A percentile compares a stretch with the other conserved stretches of the same genome.
These are phyloP conservation scores for Lissonota sp. DNA, from an alignment of 2,888 invertebrate species.

Conservation along the genomic window DNA sequence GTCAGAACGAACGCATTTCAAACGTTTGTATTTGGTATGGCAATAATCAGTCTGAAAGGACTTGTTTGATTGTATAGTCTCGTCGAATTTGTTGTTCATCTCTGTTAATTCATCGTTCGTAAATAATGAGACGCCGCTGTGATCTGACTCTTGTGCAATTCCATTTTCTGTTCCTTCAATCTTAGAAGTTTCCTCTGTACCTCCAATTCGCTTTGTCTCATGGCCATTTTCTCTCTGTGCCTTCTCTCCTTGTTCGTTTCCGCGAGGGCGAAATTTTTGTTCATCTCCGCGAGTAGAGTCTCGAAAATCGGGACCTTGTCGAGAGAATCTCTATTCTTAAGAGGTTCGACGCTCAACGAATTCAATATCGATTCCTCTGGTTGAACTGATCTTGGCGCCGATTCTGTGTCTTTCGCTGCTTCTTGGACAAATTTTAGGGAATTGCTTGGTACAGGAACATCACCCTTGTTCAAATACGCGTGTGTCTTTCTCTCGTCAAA, in stretches of 20 bases:
- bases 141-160: constrained; percentile 71
- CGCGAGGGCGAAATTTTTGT: constrained; percentile 67
- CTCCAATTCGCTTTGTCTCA: constrained; percentile 73
- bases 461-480: constrained; percentile 72
- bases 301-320: constrained; percentile 43
- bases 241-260: constrained; percentile 74
- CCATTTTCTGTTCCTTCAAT: constrained; percentile 75
- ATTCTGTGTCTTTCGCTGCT: not conserved
- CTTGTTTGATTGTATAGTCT: no score
- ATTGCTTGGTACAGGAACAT: constrained; percentile 65
- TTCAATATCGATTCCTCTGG: constrained; percentile 36
- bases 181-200: constrained; percentile 72
- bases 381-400: constrained; percentile 2
- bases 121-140: constrained; percentile 14
- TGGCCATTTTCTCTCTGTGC: constrained; percentile 73
- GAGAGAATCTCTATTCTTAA: not conserved
- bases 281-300: constrained; percentile 68
- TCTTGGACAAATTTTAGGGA: constrained; percentile 60
- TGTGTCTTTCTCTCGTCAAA: constrained; percentile 75
- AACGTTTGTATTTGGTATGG: no score
- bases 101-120: no score
- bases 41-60: no score
- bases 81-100: no score
- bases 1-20: no score
- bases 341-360: not conserved